Base-by-base conservation (phyloP, 1,140 invertebrate genomes). In the Leptinotarsa lineolata region DNA sequence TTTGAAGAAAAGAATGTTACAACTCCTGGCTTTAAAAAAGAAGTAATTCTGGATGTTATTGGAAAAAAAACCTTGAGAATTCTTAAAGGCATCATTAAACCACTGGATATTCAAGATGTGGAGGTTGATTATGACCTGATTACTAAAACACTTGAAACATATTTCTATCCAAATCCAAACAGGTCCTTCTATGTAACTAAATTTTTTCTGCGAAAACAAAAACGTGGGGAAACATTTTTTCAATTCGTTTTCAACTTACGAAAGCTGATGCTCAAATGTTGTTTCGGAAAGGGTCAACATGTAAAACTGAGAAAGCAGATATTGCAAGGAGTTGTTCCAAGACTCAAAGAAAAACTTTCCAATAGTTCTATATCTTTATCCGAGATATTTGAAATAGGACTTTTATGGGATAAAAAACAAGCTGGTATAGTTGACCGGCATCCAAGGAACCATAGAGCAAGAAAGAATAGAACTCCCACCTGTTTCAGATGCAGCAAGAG, bases 401-500 rank as follows among this genome's bases (percentile, higher is more conserved):
- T 63, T 21, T 13, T 21, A 20, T 63, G 60, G 60, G 60, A 63
- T 63, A 20, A 63, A 18, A 18, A 16, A n/a, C 16, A 63, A 15
- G 20, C 13, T 18, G 13, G 15, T 24, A 63, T 18, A 63, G 5
- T 15, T 15, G 16, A 16, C 4, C 60, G 16, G 20, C 60, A 63
- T 63, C 60, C 60, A 24, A 63, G 60, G 20, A 63, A 63, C 21
- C 60, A 15, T 20, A 63, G 20, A 63, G 60, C 60, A 63, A 63
- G 60, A 21, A 63, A 63, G 20, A 63, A 63, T 63, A 63, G 18
- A 63, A 63, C 20, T 24, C 22, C 64, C 0, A 66, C 22, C 24
- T 66, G 64, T 66, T 66, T 66, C n/a, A 30, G 64, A 46, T 66
- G 64, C 11, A 54, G n/a, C 15, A 18, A 13, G n/a, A 16, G 22